phyloP scores from a whole-genome alignment of 2,797 vertebrate species.

The Eleutherodactylus coqui region DNA sequence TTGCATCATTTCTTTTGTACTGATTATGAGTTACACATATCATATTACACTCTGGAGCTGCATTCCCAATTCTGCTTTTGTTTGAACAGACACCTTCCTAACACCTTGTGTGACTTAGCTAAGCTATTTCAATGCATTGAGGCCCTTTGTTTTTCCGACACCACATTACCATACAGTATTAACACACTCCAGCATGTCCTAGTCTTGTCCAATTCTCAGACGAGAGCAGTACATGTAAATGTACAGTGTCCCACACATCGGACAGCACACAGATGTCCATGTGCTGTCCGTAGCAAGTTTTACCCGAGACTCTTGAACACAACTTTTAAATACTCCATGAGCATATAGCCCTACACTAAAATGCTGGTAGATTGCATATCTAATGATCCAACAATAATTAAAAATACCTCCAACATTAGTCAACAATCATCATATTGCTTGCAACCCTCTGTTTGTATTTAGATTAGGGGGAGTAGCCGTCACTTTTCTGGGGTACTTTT shows the following conservation, averaged over 20 bases:
- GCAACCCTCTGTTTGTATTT: neutral
- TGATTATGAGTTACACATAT: neutral
- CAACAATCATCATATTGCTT: neutral
- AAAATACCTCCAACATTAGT: neutral
- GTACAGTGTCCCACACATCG: too few species aligned
- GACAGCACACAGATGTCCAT: too few species aligned
- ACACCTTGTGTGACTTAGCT: too few species aligned
- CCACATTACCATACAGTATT: neutral
- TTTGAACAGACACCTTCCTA: too few species aligned
- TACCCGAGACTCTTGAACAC: too few species aligned
- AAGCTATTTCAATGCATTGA: neutral
- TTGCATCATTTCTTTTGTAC: neutral
- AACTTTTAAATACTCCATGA: neutral
- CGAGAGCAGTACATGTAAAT: too few species aligned
- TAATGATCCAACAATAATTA: neutral
- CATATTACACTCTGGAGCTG: neutral
- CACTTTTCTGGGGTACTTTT: neutral
- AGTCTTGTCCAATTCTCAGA: too few species aligned
- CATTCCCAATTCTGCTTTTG: neutral
- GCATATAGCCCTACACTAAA: neutral
- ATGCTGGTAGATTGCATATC: neutral
- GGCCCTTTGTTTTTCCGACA: too few species aligned
- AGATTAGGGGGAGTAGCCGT: neutral
- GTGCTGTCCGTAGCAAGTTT: too few species aligned
- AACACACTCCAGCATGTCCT: too few species aligned